Conservation (phyloP, 2,797 vertebrate species). For the Siniperca undulata region DNA sequence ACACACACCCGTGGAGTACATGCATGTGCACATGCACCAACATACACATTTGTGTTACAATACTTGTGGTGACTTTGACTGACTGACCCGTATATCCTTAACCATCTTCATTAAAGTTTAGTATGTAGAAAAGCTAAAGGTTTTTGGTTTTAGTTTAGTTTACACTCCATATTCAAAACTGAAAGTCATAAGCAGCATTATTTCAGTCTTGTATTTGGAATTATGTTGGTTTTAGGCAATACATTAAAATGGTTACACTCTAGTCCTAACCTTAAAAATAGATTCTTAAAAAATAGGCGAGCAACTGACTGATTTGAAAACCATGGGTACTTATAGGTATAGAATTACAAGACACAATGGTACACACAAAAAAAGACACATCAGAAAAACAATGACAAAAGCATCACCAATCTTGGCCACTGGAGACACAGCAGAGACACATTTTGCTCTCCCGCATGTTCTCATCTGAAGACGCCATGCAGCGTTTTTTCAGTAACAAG, state of each 20-base stretch:
- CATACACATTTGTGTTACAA: not conserved
- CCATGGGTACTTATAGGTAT: not conserved
- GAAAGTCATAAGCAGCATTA: not conserved
- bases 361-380: slow-evolving; percentile 17
- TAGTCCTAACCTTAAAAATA: not conserved
- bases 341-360: not conserved
- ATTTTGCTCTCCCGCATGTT: slow-evolving; percentile 56
- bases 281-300: not conserved
- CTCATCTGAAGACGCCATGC: slow-evolving; percentile 58
- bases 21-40: not conserved
- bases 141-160: not conserved
- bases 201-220: not conserved
- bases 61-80: not conserved
- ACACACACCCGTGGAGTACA: not conserved
- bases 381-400: slow-evolving; percentile 40
- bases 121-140: not conserved
- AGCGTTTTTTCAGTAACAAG: slow-evolving; percentile 55
- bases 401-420: slow-evolving; percentile 24
- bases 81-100: not conserved
- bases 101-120: not conserved
- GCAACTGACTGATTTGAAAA: slow-evolving; percentile 5
- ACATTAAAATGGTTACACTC: not conserved
- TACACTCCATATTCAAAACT: not conserved
- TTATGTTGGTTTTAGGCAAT: not conserved
- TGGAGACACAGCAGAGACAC: slow-evolving; percentile 35